Evolutionary conservation across 2,888 invertebrate genomes (phyloP).

Genomic region (Pogonocherus hispidulus): DNA sequence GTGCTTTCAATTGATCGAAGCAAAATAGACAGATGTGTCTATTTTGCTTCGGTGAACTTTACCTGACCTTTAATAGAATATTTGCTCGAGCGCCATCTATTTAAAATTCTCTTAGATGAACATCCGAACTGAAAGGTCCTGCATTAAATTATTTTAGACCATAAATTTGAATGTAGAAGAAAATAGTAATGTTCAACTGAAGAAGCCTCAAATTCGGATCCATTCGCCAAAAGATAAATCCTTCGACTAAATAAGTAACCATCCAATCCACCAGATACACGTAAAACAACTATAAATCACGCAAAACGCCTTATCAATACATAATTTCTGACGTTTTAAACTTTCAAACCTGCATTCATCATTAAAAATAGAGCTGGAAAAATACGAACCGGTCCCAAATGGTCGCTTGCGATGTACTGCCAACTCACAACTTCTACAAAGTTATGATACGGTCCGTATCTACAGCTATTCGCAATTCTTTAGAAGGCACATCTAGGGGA

Average conservation of each 20-base stretch:
- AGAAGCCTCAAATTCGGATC: too few relatives aligned
- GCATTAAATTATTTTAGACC: too few relatives aligned
- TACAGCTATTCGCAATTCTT: constrained; percentile 45
- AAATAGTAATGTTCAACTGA: not conserved
- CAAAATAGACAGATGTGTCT: too few relatives aligned
- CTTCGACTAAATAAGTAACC: constrained; percentile 38
- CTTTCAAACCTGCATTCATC: constrained; percentile 47
- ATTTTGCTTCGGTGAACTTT: too few relatives aligned
- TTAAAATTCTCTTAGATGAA: too few relatives aligned
- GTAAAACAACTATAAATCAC: constrained; percentile 46
- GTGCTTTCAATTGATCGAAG: too few relatives aligned
- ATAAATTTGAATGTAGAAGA: too few relatives aligned
- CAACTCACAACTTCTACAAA: constrained; percentile 40
- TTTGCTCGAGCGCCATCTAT: too few relatives aligned
- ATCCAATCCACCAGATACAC: constrained; percentile 35
- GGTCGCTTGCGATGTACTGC: constrained; percentile 43
- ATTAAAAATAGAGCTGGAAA: constrained; percentile 46
- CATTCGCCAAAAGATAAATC: not conserved
- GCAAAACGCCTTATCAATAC: constrained; percentile 50
- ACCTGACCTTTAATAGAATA: too few relatives aligned
- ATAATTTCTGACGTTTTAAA: constrained; percentile 51
- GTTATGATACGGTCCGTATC: constrained; percentile 39
- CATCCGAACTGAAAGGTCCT: too few relatives aligned
- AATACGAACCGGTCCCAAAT: constrained; percentile 32
- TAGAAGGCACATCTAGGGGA: constrained; percentile 43